Evolutionary conservation across 2,888 invertebrate genomes (phyloP), one percentile per base, ranked within the genome.

Genomic region (Eupeodes latifasciatus): DNA sequence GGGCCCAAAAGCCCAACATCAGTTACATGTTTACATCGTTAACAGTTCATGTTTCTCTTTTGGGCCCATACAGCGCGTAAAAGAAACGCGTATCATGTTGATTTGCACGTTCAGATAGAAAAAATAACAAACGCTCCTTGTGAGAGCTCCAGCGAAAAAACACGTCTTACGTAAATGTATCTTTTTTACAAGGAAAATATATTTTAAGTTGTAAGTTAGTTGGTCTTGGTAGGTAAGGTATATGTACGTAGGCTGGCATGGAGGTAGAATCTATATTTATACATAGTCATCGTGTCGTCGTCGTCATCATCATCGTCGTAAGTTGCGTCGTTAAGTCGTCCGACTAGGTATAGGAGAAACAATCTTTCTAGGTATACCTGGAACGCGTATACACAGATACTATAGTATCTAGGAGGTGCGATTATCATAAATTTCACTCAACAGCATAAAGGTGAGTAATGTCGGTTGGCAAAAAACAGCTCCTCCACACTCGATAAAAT

Each of bases 1-100:
- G 74, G 76, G 77, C 76, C 11, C 47, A 27, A 44, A 47, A 81
- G 55, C 78, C 79, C 85, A 85, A 78, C 88, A 80, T 78, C 76
- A 78, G 85, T 81, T 79, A 85, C 85, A 85, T 89, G 89, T 89
- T 89, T 85, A 89, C 89, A 89, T 89, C 89, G 85, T 89, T 85
- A 89, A 85, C 89, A 89, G 89, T 89, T 85, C 89, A 89, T 89
- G 89, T 89, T 89, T 89, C 89, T 89, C 89, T 81, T 85, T 85
- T 69, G 78, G 75, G 55, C 74, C 79, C 27, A 27, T 27, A 27
- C 27, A 85, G 16, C 66, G 47, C 64, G 67, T 55, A 34, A 53
- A 83, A 59, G 62, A 67, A 78, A 78, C 55, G 69, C 82, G 75
- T 85, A 88, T 85, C 88, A 88, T 78, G 88, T 88, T 88, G 88